phyloP scores from a whole-genome alignment of 2,113 vertebrate species.

The Alexandromys fortis region DNA sequence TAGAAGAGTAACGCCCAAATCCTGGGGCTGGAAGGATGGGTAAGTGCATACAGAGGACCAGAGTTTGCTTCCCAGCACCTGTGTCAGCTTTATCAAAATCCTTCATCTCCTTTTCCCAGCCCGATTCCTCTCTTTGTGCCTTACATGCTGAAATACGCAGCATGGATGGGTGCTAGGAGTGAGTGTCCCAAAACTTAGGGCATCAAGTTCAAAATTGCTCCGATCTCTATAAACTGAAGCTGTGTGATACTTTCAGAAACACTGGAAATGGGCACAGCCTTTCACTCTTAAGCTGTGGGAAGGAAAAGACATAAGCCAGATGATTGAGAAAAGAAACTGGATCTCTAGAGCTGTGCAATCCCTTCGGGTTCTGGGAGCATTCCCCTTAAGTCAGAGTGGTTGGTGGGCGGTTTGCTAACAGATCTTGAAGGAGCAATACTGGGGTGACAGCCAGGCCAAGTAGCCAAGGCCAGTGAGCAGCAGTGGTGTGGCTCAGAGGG shows the following conservation, averaged over 20 bases:
- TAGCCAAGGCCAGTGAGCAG: not conserved
- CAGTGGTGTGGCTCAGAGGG: not conserved
- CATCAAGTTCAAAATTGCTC: not conserved
- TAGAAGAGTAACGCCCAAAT: conserved; percentile 7
- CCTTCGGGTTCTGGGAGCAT: not conserved
- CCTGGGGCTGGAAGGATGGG: not conserved
- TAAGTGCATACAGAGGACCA: not conserved
- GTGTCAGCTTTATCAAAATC: not conserved
- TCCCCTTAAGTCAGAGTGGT: not conserved
- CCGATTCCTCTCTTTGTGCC: not conserved
- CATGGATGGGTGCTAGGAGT: not conserved
- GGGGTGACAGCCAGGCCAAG: too few species aligned
- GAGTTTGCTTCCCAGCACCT: not conserved
- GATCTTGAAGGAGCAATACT: not conserved
- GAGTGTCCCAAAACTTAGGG: not conserved
- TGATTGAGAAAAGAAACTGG: not conserved
- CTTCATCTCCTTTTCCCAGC: not conserved
- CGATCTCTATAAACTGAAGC: not conserved
- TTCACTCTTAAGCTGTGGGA: not conserved
- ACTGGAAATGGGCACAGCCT: not conserved
- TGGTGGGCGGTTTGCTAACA: too few species aligned
- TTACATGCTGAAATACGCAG: not conserved
- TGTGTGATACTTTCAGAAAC: not conserved
- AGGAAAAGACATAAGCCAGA: not conserved
- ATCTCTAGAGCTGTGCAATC: not conserved